phyloP scores from a whole-genome alignment of 2,113 vertebrate species.

The Amia ocellicauda region DNA sequence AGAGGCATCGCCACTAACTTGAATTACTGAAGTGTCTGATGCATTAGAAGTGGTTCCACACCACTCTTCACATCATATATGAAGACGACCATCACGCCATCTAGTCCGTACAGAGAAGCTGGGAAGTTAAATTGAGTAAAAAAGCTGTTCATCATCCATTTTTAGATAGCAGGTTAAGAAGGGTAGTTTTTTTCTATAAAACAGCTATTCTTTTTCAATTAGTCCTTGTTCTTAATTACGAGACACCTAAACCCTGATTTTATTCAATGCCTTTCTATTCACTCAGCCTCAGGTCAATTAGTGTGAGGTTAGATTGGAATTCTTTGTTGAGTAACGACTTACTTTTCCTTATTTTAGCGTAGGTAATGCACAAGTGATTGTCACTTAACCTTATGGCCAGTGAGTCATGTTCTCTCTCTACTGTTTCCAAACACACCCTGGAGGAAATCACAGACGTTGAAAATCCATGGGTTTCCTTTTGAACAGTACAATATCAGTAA shows the following conservation, averaged over 20 bases:
- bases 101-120: neutral
- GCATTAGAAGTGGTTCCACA: neutral
- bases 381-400: conserved; percentile 48
- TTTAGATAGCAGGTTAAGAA: neutral
- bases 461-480: conserved; percentile 53
- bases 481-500: conserved; percentile 49
- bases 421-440: conserved; percentile 61
- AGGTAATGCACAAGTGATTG: conserved; percentile 24
- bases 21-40: conserved; percentile 32
- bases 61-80: neutral
- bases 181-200: neutral
- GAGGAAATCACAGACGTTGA: conserved; percentile 60
- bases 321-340: conserved; percentile 9
- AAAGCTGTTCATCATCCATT: neutral
- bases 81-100: too few species aligned
- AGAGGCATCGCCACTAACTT: conserved; percentile 57
- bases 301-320: conserved; percentile 18
- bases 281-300: conserved; percentile 29
- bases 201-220: conserved; percentile 3
- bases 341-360: conserved; percentile 33
- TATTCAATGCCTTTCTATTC: conserved; percentile 18
- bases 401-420: conserved; percentile 64
- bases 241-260: neutral
- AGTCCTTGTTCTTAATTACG: neutral
- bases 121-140: neutral